A percentile compares a stretch with the other conserved stretches of the same genome.
These are phyloP conservation scores for Ormyrus thymus DNA, from an alignment of 2,888 invertebrate species.

Conservation along the genomic window DNA sequence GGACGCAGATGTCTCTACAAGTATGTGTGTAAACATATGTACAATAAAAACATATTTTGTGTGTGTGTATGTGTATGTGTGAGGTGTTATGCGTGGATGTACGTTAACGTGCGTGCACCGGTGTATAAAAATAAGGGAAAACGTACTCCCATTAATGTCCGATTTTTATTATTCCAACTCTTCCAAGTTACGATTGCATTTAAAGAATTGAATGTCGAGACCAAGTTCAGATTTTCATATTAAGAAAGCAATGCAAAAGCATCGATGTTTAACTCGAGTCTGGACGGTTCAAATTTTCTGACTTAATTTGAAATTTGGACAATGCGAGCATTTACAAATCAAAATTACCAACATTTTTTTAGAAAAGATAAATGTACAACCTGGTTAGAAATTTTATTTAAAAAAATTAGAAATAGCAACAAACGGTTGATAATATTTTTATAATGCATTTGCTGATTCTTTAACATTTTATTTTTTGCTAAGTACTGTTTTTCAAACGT, in stretches of 20 bases:
- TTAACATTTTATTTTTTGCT: too few relatives aligned
- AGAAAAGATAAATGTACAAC: constrained; percentile 34
- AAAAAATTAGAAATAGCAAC: constrained; percentile 26
- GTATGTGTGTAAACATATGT: neutral
- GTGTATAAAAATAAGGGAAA: constrained; percentile 47
- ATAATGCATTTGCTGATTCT: neutral
- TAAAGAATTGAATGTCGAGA: constrained; percentile 40
- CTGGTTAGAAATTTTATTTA: constrained; percentile 43
- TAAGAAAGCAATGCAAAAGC: constrained; percentile 54
- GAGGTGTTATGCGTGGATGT: neutral
- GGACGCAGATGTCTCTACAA: constrained; percentile 28
- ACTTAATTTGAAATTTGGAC: constrained; percentile 6
- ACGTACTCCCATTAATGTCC: constrained; percentile 20
- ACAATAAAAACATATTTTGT: neutral
- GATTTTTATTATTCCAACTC: neutral
- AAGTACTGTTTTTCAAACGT: too few relatives aligned
- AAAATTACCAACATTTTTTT: constrained; percentile 31
- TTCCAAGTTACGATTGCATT: constrained; percentile 49
- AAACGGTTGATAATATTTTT: neutral
- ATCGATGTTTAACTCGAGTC: constrained; percentile 47
- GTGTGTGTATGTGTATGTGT: constrained; percentile 21
- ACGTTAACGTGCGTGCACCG: neutral
- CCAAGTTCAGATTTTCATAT: constrained; percentile 37
- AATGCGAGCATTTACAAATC: constrained; percentile 33
- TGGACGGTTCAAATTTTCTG: constrained; percentile 41